Base-by-base conservation (phyloP, 2,888 invertebrate species). In the Chaetogeoica ovagalla region DNA sequence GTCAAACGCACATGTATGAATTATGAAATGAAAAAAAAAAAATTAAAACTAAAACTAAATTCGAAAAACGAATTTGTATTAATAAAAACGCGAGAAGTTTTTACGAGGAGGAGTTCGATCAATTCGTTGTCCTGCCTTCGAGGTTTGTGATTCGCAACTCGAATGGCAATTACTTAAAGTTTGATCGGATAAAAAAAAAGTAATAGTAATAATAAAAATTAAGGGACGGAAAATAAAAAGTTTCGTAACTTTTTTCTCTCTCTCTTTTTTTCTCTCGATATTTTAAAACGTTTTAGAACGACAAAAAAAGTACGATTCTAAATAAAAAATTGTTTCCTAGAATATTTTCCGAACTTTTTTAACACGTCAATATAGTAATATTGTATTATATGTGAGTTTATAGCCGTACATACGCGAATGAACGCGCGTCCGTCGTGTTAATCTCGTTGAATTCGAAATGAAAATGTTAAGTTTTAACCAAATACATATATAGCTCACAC, bases 91-190 rank as follows among this genome's bases (percentile, higher is more conserved):
- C 21, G 15, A 77, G 59, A 77, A 69, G 77, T 69, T 69, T 30
- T 69, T 19, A 2, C 52, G 17, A 52, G 43, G 17, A 52, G 43
- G 2, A n/a, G 69, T 69, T 70, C 60, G 59, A 69, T 77, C 69
- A 69, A 77, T 77, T 77, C n/a, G n/a, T n/a, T 62, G 30, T 52
- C 17, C 21, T 52, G 11, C 21, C 69, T 52, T 62, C 48, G 43
- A 68, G 76, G 43, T 43, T 66, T 68, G 76, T 68, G 30, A 68
- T 68, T 76, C 76, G 59, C 68, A 59, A 72, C 60, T 72, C n/a
- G 8, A 13, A 48, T 13, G 62, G 52, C 60, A 37, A 63, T 73
- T 63, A 37, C 30, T 69, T 15, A n/a, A 77, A 77, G 76, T 77
- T 77, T 52, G 69, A 77, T 62, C 52, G 37, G 60, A 77, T 77